These are phyloP conservation scores for Gymnoscopelus microlampas DNA, from an alignment of 2,797 vertebrate genomes.

Conservation along the genomic window DNA sequence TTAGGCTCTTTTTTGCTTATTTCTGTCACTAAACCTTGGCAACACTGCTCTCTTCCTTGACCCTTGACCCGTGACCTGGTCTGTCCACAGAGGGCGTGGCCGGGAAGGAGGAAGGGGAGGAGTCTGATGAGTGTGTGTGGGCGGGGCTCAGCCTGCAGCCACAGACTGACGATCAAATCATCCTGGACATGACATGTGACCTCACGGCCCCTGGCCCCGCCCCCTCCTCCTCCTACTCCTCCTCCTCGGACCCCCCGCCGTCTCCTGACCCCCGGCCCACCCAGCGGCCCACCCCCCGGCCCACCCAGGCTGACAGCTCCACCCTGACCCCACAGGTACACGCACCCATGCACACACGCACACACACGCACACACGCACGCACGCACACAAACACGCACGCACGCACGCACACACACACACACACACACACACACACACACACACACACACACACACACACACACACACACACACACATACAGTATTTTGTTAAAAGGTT, in stretches of 20 bases:
- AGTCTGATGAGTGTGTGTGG: constrained; percentile 55
- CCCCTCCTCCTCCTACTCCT: neutral
- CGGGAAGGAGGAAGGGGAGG: neutral
- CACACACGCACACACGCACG: neutral
- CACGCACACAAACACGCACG: too few species aligned
- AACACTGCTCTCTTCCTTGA: too few species aligned
- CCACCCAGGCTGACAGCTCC: constrained; percentile 53
- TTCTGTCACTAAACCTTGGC: too few species aligned
- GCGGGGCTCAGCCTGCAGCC: constrained; percentile 31
- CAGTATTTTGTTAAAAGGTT: too few species aligned
- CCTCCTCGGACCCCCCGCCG: neutral
- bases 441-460: too few species aligned
- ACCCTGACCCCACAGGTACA: constrained; percentile 53
- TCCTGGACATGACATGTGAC: too few species aligned
- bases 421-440: too few species aligned
- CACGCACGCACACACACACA: too few species aligned
- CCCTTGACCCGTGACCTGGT: too few species aligned
- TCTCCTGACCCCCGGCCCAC: too few species aligned
- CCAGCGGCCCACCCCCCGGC: neutral
- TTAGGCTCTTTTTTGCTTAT: too few species aligned
- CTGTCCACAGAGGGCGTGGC: constrained; percentile 7
- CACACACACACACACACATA: too few species aligned
- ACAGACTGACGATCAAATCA: neutral
- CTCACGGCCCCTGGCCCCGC: neutral
- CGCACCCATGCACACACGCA: neutral